These are phyloP conservation scores for Corvus hawaiiensis DNA, from an alignment of 2,113 vertebrate genomes.

Conservation along the genomic window DNA sequence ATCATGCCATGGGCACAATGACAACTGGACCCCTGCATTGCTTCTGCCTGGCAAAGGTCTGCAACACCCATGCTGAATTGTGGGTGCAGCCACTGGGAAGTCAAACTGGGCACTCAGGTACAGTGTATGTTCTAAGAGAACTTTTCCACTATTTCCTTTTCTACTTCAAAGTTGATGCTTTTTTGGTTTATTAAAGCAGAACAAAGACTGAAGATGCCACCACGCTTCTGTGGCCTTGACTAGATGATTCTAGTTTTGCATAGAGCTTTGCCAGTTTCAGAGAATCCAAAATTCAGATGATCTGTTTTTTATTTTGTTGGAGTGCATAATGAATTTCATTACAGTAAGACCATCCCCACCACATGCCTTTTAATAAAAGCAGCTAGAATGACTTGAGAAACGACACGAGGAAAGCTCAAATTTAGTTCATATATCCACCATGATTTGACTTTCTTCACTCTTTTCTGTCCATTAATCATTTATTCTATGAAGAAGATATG, in stretches of 20 bases:
- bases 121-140: neutral
- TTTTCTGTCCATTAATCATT: neutral
- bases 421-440: neutral
- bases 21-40: neutral
- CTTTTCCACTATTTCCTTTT: neutral
- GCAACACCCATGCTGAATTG: neutral
- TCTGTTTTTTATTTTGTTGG: neutral
- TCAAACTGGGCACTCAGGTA: neutral
- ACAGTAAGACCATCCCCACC: neutral
- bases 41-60: neutral
- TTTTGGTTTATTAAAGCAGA: neutral
- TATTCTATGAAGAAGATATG: neutral
- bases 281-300: neutral
- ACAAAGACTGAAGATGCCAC: neutral
- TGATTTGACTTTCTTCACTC: neutral
- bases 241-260: neutral
- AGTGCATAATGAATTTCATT: neutral
- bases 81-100: neutral
- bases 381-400: neutral
- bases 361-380: neutral
- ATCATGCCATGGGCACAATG: rapidly evolving
- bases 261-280: neutral
- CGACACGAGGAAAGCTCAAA: neutral
- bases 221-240: neutral
- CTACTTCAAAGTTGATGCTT: neutral